phyloP scores from a whole-genome alignment of 2,113 vertebrate species.

The Cariama cristata region DNA sequence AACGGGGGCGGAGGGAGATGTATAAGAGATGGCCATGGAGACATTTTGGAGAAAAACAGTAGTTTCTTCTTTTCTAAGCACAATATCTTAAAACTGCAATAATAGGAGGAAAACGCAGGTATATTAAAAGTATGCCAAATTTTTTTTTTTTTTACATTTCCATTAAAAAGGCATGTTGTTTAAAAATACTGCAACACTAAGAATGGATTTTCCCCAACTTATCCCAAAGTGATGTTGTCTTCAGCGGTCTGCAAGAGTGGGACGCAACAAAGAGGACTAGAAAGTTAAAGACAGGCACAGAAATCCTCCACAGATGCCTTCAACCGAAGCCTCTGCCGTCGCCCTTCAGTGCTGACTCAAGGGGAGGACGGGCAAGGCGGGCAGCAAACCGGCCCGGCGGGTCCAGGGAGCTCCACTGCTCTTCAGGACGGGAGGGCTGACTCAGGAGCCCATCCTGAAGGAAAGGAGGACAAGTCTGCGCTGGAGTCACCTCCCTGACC shows the following conservation, averaged over 20 bases:
- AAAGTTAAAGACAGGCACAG: neutral
- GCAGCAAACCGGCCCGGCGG: neutral
- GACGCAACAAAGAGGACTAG: accelerated
- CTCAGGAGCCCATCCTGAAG: neutral
- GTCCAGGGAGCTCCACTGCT: neutral
- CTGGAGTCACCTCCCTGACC: neutral
- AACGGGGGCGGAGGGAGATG: accelerated
- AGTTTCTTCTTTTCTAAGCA: neutral
- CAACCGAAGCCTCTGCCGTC: accelerated
- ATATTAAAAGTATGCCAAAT: neutral
- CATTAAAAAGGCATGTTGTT: neutral
- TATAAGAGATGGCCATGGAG: neutral
- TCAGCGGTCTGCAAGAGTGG: neutral
- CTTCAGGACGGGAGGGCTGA: neutral
- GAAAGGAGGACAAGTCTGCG: neutral
- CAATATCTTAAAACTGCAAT: neutral
- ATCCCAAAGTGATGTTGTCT: accelerated
- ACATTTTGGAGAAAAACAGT: neutral
- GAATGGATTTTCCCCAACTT: accelerated
- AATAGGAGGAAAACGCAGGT: accelerated
- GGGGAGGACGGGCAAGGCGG: neutral
- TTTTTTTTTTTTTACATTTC: too few species aligned
- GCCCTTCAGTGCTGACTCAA: too few species aligned
- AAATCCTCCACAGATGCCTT: too few species aligned
- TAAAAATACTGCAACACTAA: neutral